Base-by-base conservation (phyloP, 1,140 invertebrate genomes). In the Adoxophyes honmai region DNA sequence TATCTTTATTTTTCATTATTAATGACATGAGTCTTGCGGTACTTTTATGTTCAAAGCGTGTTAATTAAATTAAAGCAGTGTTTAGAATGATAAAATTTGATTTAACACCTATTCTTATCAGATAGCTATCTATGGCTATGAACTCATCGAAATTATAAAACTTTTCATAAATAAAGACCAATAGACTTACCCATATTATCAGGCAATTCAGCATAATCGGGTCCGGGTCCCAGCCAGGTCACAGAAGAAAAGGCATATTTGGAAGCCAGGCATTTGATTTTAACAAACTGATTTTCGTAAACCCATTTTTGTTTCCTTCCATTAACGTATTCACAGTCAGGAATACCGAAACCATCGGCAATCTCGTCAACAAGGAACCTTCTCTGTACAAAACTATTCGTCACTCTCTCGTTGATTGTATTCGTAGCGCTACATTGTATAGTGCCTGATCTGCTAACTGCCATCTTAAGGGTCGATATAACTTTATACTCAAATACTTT, bases 321-420 rank as follows among this genome's bases (percentile, higher is more conserved):
- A 9, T 35, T 48, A 48, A 75, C 53, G 13, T 59, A 28, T 28
- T 28, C 21, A 28, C 21, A 2, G 6, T 28, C 21, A 28, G 21
- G 63, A 4, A 88, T 70, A 8, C 80, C 85, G 54, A 86, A 86
- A 4, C 85, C 83, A 36, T 55, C 60, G 8, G 52, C 11, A 5
- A 86, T 64, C 55, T 88, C 85, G 38, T 82, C 64, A 9, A 86
- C 74, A 0, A 79, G 34, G 39, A 88, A 59, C 34, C 57, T 52
- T 15, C 38, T 57, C 28, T 62, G 0, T 52, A 28, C 21, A 28
- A 28, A 28, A 28, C 21, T 39, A 11, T 1, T 10, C 28, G 14
- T 35, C 5, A 10, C 34, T 56, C 0, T 48, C 58, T 6, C 2
- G 21, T 28, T 28, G 6, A 42, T 11, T 8, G 7, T 18, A 52